A percentile compares a stretch with the other conserved stretches of the same genome.
Conservation (phyloP, 2,797 vertebrate genomes). For the Mormyrus proboscirostris region DNA sequence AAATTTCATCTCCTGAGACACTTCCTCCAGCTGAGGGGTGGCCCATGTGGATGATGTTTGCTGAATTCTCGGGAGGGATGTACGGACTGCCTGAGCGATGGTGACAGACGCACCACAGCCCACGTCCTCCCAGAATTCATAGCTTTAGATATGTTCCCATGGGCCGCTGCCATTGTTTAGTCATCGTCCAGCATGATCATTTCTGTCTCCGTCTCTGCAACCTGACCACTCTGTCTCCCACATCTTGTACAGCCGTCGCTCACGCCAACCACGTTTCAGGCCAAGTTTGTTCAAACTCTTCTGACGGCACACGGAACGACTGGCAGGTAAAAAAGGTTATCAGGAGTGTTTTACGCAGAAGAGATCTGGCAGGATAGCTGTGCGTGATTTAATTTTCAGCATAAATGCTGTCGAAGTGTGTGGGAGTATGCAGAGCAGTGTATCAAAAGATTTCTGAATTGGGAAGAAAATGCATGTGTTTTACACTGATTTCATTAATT, state of each 20-base stretch:
- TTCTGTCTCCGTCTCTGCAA: neutral
- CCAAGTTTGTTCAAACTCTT: conserved; percentile 6
- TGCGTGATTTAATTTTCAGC: conserved; percentile 21
- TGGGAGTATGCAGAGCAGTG: conserved; percentile 19
- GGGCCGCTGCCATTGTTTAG: neutral
- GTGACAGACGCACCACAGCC: neutral
- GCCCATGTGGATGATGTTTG: neutral
- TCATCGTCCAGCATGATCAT: neutral
- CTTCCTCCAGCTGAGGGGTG: neutral
- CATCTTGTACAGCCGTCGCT: neutral
- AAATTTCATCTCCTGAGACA: neutral
- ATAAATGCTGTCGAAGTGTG: conserved; percentile 20
- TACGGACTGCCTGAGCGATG: neutral
- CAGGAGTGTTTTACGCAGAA: conserved; percentile 8
- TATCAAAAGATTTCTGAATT: conserved; percentile 4
- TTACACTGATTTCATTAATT: neutral
- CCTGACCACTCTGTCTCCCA: neutral
- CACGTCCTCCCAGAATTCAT: neutral
- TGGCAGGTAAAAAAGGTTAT: conserved; percentile 15
- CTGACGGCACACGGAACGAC: conserved; percentile 9
- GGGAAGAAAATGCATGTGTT: neutral
- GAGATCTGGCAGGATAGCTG: conserved; percentile 24
- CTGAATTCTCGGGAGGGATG: neutral
- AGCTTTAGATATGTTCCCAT: neutral
- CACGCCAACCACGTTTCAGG: neutral